A percentile compares a stretch with the other conserved stretches of the same genome.
phyloP scores from a whole-genome alignment of 2,888 invertebrate genomes.

The Gari tellinella region DNA sequence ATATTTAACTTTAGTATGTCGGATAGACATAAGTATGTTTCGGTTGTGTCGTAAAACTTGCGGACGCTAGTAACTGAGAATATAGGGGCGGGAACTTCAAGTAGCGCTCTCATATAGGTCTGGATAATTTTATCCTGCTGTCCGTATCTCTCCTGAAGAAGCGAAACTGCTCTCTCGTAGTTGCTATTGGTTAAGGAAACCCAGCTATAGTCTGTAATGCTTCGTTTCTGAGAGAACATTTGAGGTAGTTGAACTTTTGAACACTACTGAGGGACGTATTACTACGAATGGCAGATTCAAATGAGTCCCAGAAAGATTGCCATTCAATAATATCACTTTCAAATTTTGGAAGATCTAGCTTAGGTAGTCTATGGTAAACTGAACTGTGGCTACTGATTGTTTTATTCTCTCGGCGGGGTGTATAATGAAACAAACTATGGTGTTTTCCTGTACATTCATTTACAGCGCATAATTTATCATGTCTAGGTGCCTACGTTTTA shows the following conservation, averaged over 20 bases:
- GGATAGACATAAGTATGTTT: slow-evolving; percentile 30
- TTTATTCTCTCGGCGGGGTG: neutral
- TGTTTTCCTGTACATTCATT: too few relatives aligned
- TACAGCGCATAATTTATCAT: too few relatives aligned
- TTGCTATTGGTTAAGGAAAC: slow-evolving; percentile 35
- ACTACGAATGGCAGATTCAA: neutral
- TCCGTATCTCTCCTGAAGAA: slow-evolving; percentile 12
- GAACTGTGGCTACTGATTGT: neutral
- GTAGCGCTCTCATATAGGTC: slow-evolving; percentile 10
- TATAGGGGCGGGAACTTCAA: slow-evolving; percentile 4
- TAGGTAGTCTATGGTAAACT: slow-evolving; percentile 1
- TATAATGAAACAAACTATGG: too few relatives aligned
- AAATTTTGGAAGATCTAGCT: slow-evolving; percentile 3
- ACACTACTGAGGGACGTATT: neutral
- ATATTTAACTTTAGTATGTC: slow-evolving; percentile 36
- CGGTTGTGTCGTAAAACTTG: slow-evolving; percentile 27
- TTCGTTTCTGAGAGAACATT: neutral
- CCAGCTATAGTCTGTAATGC: slow-evolving; percentile 20
- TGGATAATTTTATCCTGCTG: slow-evolving; percentile 16
- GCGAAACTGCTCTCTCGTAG: slow-evolving; percentile 3
- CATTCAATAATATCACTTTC: slow-evolving; percentile 1
- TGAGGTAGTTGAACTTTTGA: slow-evolving; percentile 8
- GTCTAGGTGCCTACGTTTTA: too few relatives aligned
- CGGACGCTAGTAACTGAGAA: neutral
- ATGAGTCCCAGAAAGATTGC: slow-evolving; percentile 8